These are phyloP conservation scores for Passer domesticus DNA, from an alignment of 2,113 vertebrate species.

Conservation along the genomic window DNA sequence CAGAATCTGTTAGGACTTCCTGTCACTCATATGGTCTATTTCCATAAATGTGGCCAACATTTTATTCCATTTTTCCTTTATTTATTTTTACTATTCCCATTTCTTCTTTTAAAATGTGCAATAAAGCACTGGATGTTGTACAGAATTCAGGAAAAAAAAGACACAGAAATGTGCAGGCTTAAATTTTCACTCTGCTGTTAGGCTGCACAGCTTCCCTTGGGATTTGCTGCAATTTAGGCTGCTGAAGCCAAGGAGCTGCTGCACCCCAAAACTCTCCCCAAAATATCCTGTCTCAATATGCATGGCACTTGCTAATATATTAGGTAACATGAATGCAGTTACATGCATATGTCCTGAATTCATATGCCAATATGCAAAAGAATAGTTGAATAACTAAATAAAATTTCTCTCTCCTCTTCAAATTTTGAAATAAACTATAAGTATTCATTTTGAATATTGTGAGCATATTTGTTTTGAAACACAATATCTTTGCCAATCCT, in stretches of 20 bases:
- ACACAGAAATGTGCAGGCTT: not conserved
- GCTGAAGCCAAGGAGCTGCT: not conserved
- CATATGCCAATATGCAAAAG: not conserved
- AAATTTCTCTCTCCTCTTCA: not conserved
- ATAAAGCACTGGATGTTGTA: not conserved
- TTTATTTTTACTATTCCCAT: not conserved
- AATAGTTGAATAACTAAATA: not conserved
- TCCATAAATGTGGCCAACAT: not conserved
- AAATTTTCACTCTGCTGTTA: not conserved
- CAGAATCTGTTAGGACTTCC: not conserved
- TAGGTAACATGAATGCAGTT: not conserved
- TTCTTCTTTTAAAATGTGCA: not conserved
- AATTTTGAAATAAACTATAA: not conserved
- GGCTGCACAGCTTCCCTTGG: not conserved
- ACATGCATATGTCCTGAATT: accelerated
- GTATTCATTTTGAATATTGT: not conserved
- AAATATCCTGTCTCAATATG: not conserved
- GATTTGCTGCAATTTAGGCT: not conserved
- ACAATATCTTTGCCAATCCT: not conserved
- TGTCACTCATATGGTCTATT: not conserved
- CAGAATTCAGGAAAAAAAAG: not conserved
- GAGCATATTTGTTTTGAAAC: not conserved
- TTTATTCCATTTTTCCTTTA: not conserved
- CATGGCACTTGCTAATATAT: not conserved
- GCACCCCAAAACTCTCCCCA: not conserved